Evolutionary conservation across 2,797 vertebrate genomes (phyloP).

Genomic region (Betta splendens): DNA sequence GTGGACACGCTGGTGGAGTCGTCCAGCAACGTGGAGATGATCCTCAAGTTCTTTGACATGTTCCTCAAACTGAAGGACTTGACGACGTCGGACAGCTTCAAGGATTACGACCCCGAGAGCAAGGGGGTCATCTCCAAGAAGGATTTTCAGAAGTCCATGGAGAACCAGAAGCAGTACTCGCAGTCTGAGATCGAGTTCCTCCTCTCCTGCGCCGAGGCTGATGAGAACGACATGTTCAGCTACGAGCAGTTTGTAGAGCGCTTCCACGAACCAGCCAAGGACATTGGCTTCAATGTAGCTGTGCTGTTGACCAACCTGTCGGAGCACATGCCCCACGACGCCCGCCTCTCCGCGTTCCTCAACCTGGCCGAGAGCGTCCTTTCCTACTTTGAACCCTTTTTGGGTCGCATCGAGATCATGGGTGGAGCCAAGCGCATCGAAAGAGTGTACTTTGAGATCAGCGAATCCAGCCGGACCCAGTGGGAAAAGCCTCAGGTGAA

Average conservation of each 20-base stretch:
- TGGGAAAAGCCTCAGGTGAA: conserved; percentile 99
- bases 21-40: conserved; percentile 98
- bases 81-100: conserved; percentile 95
- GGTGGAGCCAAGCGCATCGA: conserved; percentile 98
- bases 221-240: conserved; percentile 98
- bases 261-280: conserved; percentile 97
- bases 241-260: conserved; percentile 95
- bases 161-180: conserved; percentile 96
- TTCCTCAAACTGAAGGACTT: conserved; percentile 99
- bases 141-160: conserved; percentile 99
- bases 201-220: conserved; percentile 94
- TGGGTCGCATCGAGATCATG: conserved; percentile 99
- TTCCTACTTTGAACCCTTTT: conserved; percentile 95
- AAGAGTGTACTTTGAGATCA: conserved; percentile 98
- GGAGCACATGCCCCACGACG: conserved; percentile 97
- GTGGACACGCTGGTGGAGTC: conserved; percentile 98
- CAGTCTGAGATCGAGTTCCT: conserved; percentile 97
- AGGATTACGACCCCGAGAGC: conserved; percentile 91
- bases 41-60: conserved; percentile 99
- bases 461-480: conserved; percentile 96
- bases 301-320: conserved; percentile 96
- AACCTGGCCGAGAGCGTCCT: conserved; percentile 95
- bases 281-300: conserved; percentile 97
- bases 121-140: conserved; percentile 98
- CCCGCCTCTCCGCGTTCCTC: conserved; percentile 90